Evolutionary conservation across 2,113 vertebrate genomes (phyloP).

Genomic region (Corythornis madagascariensis): DNA sequence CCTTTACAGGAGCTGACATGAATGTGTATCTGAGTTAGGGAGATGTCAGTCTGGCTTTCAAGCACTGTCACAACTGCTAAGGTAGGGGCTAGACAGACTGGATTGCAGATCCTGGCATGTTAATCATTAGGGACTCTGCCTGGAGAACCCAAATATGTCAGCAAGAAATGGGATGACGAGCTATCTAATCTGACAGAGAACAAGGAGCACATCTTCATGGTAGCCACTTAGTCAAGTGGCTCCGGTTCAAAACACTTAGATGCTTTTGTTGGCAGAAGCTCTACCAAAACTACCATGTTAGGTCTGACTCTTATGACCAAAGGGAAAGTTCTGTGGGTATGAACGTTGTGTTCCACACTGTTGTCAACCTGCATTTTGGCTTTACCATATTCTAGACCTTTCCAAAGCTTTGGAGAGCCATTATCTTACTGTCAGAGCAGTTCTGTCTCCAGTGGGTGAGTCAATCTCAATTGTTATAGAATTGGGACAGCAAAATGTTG

Average conservation of each 20-base stretch:
- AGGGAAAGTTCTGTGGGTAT: neutral
- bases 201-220: neutral
- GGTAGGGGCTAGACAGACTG: neutral
- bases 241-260: neutral
- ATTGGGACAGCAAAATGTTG: neutral
- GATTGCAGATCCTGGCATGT: neutral
- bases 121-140: neutral
- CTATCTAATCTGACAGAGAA: neutral
- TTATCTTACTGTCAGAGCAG: neutral
- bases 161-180: neutral
- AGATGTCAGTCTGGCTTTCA: constrained; percentile 31
- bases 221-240: neutral
- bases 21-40: neutral
- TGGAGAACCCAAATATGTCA: neutral
- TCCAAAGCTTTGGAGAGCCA: neutral
- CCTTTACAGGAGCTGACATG: neutral
- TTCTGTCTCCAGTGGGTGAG: neutral
- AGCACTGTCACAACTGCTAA: constrained; percentile 10
- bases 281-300: neutral
- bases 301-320: neutral
- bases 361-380: neutral
- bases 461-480: neutral
- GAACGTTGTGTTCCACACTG: neutral
- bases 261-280: neutral
- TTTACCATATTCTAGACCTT: neutral